These are phyloP conservation scores for Lagodon rhomboides DNA, from an alignment of 2,797 vertebrate genomes.

Conservation along the genomic window DNA sequence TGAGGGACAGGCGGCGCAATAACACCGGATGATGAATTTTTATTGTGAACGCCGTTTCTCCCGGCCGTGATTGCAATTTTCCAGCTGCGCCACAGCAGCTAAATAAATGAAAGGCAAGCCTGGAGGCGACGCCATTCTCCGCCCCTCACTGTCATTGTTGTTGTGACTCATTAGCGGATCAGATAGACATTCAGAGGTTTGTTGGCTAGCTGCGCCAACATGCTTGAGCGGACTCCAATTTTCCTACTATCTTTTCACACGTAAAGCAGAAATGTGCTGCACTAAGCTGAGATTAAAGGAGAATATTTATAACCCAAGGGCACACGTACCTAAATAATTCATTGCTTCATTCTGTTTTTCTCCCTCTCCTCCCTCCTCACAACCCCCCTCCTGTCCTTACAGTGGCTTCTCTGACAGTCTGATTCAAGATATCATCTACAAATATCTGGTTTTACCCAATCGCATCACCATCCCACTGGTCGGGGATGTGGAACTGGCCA, in stretches of 20 bases:
- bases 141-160: constrained; percentile 35
- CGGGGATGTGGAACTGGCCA: constrained; percentile 92
- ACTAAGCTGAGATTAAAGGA: constrained; percentile 61
- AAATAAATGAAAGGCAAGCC: constrained; percentile 6
- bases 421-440: constrained; percentile 96
- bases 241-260: constrained; percentile 49
- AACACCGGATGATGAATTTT: constrained; percentile 27
- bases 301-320: constrained; percentile 72
- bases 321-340: constrained; percentile 64
- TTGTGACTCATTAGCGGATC: constrained; percentile 50
- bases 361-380: constrained; percentile 14
- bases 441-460: constrained; percentile 96
- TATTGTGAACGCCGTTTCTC: constrained; percentile 17
- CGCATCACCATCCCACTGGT: constrained; percentile 96
- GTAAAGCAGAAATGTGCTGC: constrained; percentile 46
- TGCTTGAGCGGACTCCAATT: constrained; percentile 64
- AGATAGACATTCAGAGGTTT: constrained; percentile 47
- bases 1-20: not conserved
- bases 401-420: constrained; percentile 95
- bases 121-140: not conserved
- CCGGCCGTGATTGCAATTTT: constrained; percentile 34
- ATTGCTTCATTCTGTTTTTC: constrained; percentile 60
- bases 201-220: constrained; percentile 36
- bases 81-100: constrained; percentile 14
- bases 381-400: constrained; percentile 39